phyloP scores from a whole-genome alignment of 2,113 vertebrate genomes.

The Tychaedon coryphoeus region DNA sequence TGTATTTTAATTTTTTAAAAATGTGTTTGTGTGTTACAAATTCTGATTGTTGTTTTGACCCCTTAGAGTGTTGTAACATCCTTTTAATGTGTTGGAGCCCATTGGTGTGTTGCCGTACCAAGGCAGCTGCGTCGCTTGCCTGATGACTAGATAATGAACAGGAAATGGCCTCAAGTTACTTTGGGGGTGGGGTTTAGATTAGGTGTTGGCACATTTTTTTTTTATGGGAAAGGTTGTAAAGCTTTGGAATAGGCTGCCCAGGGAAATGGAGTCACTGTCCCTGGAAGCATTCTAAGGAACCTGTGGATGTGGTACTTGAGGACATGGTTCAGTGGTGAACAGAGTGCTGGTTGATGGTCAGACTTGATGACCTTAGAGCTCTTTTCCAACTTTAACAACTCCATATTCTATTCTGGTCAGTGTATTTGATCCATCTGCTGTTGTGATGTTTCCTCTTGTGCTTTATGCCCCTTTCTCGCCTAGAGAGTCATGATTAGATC shows the following conservation, averaged over 20 bases:
- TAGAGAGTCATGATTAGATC: background rate
- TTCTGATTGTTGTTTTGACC: background rate
- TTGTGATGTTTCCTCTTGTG: background rate
- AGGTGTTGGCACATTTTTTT: background rate
- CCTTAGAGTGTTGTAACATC: background rate
- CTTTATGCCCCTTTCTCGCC: fast-evolving
- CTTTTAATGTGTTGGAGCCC: background rate
- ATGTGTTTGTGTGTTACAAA: background rate
- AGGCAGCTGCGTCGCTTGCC: background rate
- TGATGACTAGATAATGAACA: fast-evolving
- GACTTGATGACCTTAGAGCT: background rate
- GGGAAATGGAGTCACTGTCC: background rate
- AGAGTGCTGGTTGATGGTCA: background rate
- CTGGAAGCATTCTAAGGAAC: background rate
- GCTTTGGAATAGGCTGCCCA: background rate
- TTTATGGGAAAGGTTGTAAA: background rate
- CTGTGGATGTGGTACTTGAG: background rate
- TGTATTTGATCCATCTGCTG: background rate
- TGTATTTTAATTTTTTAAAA: background rate
- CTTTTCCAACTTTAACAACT: background rate
- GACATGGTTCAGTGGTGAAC: background rate
- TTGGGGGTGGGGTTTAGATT: background rate
- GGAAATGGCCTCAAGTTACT: background rate
- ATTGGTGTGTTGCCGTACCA: fast-evolving
- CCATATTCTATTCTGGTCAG: background rate